Conservation (phyloP, 2,888 invertebrate species). For the Dione juno region DNA sequence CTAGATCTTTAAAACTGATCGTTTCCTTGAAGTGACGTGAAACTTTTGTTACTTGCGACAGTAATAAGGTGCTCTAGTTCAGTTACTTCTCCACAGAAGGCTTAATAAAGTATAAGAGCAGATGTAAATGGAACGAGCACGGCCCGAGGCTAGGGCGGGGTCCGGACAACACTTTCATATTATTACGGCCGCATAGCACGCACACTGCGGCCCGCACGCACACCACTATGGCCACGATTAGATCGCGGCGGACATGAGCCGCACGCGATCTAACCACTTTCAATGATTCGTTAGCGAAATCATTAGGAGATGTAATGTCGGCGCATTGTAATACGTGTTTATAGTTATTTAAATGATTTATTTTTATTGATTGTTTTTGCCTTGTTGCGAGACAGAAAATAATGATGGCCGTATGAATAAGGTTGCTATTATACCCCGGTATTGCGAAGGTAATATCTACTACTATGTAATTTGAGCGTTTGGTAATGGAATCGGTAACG, state of each 20-base stretch:
- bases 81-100: conserved; percentile 62
- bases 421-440: conserved; percentile 73
- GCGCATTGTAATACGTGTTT: conserved; percentile 82
- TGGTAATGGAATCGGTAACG: conserved; percentile 76
- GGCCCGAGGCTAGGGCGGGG: conserved; percentile 82
- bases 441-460: conserved; percentile 75
- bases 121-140: conserved; percentile 80
- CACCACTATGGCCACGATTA: conserved; percentile 51
- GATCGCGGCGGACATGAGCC: conserved; percentile 55
- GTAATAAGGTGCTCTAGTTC: conserved; percentile 42
- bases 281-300: conserved; percentile 84
- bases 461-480: conserved; percentile 76
- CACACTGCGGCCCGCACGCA: conserved; percentile 58
- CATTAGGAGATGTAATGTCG: conserved; percentile 83
- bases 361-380: conserved; percentile 84
- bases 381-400: conserved; percentile 83
- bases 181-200: conserved; percentile 74
- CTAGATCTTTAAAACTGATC: neutral
- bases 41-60: conserved; percentile 28
- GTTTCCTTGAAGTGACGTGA: neutral
- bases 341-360: conserved; percentile 84
- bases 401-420: conserved; percentile 79
- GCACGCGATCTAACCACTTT: conserved; percentile 82
- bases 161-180: conserved; percentile 82
- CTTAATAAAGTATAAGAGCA: conserved; percentile 80